Evolutionary conservation across 2,797 vertebrate species (phyloP).

Genomic region (Gouania willdenowi): DNA sequence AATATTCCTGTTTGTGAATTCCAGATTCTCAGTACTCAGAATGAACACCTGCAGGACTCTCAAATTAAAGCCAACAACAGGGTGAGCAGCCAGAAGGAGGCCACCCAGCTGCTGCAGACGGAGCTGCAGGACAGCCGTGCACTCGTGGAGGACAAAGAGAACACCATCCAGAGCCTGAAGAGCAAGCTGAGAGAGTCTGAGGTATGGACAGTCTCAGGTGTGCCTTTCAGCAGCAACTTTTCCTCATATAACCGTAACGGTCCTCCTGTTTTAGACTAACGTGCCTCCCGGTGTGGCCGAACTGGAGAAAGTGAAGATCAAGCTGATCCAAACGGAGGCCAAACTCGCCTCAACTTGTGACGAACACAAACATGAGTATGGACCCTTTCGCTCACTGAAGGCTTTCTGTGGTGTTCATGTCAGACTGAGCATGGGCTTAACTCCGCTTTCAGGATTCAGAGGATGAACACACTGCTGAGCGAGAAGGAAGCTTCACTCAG

Average conservation of each 20-base stretch:
- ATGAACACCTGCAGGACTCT: conserved; percentile 64
- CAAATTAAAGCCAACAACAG: conserved; percentile 44
- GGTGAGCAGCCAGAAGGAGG: conserved; percentile 62
- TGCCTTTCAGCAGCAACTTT: rapidly evolving
- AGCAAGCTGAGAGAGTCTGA: conserved; percentile 47
- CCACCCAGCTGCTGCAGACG: conserved; percentile 67
- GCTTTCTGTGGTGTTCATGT: too few relatives aligned
- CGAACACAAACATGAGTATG: conserved; percentile 78
- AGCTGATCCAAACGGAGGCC: conserved; percentile 80
- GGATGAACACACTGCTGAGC: conserved; percentile 67
- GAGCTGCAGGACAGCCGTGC: conserved; percentile 68
- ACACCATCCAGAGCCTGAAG: conserved; percentile 29
- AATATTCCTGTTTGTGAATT: background rate
- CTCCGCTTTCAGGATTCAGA: conserved; percentile 59
- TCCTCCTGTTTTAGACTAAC: conserved; percentile 48
- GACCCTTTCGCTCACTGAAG: too few relatives aligned
- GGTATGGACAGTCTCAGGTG: conserved; percentile 26
- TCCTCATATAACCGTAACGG: rapidly evolving
- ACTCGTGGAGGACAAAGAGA: conserved; percentile 63
- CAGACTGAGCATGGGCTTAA: too few relatives aligned
- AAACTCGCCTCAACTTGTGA: conserved; percentile 73
- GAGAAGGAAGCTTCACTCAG: conserved; percentile 75
- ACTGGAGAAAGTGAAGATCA: conserved; percentile 75
- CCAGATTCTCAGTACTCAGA: conserved; percentile 48
- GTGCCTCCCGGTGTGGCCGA: conserved; percentile 68